phyloP scores from a whole-genome alignment of 35 echinoderm and acorn worm genomes.

The Ptychodera flava region DNA sequence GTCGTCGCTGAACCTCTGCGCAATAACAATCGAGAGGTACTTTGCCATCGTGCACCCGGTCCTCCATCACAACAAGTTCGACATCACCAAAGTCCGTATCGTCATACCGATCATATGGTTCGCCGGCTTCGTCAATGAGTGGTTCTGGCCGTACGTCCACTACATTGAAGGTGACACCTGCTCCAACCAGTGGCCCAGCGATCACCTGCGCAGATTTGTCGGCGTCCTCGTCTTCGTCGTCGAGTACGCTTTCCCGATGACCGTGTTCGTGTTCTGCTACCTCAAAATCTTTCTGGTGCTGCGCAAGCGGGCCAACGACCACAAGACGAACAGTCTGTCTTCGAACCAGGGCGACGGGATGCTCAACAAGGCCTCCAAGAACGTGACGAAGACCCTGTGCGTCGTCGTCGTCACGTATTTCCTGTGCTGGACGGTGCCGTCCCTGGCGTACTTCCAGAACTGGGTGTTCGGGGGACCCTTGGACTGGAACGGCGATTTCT shows the following conservation, averaged over 20 bases:
- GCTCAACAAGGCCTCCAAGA: constrained; percentile 34
- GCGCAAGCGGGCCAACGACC: background rate
- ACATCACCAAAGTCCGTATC: constrained; percentile 17
- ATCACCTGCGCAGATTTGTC: constrained; percentile 32
- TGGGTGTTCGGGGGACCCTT: constrained; percentile 74
- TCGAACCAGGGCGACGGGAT: background rate
- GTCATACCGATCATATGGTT: constrained; percentile 54
- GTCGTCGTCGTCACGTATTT: constrained; percentile 60
- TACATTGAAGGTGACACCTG: constrained; percentile 26
- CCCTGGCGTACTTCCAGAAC: constrained; percentile 60
- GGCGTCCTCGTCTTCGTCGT: constrained; percentile 75
- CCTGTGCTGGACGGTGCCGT: constrained; percentile 75
- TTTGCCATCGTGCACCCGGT: constrained; percentile 65
- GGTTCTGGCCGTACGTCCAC: constrained; percentile 68
- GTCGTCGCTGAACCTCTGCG: constrained; percentile 58
- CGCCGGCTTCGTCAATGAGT: constrained; percentile 60
- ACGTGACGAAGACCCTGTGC: constrained; percentile 72
- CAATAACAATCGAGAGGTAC: constrained; percentile 76
- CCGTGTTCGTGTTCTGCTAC: constrained; percentile 64
- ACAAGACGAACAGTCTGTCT: background rate
- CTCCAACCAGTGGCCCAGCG: constrained; percentile 34
- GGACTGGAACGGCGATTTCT: constrained; percentile 58
- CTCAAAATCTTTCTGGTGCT: constrained; percentile 51
- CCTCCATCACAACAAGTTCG: constrained; percentile 48
- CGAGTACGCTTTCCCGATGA: constrained; percentile 58